Conservation (phyloP, 2,888 invertebrate genomes). For the Copidosoma aretas region DNA sequence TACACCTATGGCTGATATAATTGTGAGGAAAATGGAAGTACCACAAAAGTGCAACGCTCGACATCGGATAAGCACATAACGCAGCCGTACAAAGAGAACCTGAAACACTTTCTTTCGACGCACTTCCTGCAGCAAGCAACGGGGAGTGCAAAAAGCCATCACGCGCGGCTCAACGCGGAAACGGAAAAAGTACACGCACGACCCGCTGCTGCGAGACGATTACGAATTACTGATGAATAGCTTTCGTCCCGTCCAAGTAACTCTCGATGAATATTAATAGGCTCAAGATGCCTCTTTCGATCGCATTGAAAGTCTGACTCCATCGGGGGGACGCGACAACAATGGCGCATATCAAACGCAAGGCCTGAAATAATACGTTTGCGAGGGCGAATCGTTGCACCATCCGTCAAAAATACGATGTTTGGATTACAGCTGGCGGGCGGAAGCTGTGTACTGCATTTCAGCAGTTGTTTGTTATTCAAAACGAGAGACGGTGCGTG, state of each 20-base stretch:
- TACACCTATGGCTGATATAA: no score
- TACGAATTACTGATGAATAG: slow-evolving; percentile 2
- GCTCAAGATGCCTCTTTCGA: not conserved
- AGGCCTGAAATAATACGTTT: slow-evolving; percentile 15
- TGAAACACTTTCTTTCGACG: no score
- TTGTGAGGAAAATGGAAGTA: no score
- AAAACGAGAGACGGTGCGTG: no score
- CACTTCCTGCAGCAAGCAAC: no score
- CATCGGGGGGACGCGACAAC: slow-evolving; percentile 7
- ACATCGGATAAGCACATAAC: no score
- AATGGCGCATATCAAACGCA: slow-evolving; percentile 14
- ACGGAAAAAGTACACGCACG: slow-evolving; percentile 4
- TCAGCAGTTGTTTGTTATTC: no score
- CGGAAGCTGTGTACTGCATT: not conserved
- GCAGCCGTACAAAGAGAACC: no score
- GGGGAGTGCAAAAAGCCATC: no score
- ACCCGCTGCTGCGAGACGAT: slow-evolving; percentile 4
- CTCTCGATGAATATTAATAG: slow-evolving; percentile 18
- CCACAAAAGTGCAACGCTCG: no score
- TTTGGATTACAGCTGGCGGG: slow-evolving; percentile 6
- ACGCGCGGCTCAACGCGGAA: slow-evolving; percentile 9
- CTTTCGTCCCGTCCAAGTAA: no score
- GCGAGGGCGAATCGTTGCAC: slow-evolving; percentile 3
- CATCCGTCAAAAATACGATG: slow-evolving; percentile 13
- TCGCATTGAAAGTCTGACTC: no score